Evolutionary conservation across 2,113 vertebrate species (phyloP).

Genomic region (Dasyornis broadbenti): DNA sequence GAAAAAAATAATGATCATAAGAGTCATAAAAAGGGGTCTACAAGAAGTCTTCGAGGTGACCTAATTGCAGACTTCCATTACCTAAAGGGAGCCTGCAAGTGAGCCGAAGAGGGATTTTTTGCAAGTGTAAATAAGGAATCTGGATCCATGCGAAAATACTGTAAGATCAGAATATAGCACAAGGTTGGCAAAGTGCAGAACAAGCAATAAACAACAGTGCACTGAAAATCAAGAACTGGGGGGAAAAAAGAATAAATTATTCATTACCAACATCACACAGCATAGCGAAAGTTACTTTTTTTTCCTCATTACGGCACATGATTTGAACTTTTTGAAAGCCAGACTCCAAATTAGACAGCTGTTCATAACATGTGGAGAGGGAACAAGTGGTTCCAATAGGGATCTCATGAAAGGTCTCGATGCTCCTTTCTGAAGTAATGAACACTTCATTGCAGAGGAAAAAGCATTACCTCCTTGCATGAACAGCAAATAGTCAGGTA

Average conservation of each 20-base stretch:
- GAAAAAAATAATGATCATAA: neutral
- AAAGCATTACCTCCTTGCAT: neutral
- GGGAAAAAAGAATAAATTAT: neutral
- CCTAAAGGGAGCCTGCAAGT: neutral
- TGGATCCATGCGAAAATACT: neutral
- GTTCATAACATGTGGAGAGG: neutral
- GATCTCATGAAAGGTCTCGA: neutral
- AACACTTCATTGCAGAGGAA: neutral
- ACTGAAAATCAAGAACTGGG: neutral
- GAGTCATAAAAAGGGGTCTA: neutral
- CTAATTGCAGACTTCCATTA: neutral
- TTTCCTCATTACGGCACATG: neutral
- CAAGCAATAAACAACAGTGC: neutral
- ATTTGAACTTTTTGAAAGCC: constrained; percentile 9
- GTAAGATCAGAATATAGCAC: neutral
- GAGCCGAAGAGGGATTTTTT: neutral
- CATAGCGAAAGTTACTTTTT: neutral
- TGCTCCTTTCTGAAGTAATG: neutral
- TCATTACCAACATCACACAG: neutral
- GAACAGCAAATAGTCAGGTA: neutral
- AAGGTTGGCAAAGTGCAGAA: neutral
- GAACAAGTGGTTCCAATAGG: neutral
- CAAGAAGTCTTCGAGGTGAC: neutral
- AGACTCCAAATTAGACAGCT: neutral
- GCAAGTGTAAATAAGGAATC: neutral